Evolutionary conservation across 1,140 invertebrate genomes (phyloP).

Genomic region (Helicoverpa armigera): DNA sequence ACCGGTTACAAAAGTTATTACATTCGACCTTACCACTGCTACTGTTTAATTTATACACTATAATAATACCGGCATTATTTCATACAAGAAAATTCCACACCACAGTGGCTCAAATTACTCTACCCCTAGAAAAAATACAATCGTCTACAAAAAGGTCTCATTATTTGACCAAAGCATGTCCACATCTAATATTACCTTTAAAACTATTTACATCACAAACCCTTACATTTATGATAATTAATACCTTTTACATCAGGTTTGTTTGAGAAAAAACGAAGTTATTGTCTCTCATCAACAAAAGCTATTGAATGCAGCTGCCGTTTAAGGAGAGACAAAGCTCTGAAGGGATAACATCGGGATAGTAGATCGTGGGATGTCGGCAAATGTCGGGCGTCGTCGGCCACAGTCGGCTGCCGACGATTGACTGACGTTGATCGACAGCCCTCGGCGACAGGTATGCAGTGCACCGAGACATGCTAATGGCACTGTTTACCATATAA

Average conservation of each 20-base stretch:
- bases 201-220: constrained; percentile 56
- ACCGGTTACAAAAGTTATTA: constrained; percentile 20
- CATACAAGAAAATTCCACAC: constrained; percentile 30
- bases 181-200: constrained; percentile 48
- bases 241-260: constrained; percentile 67
- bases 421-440: constrained; percentile 79
- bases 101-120: constrained; percentile 38
- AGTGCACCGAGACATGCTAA: constrained; percentile 77
- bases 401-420: constrained; percentile 46
- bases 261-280: constrained; percentile 67
- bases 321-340: constrained; percentile 81
- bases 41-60: constrained; percentile 10
- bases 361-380: constrained; percentile 64
- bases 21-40: constrained; percentile 15
- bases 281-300: constrained; percentile 75
- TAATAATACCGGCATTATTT: constrained; percentile 38
- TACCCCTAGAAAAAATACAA: constrained; percentile 39
- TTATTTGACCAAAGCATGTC: constrained; percentile 47
- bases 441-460: constrained; percentile 59
- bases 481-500: constrained; percentile 81
- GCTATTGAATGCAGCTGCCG: constrained; percentile 75
- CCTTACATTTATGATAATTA: constrained; percentile 79
- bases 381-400: constrained; percentile 56
- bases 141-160: constrained; percentile 30
- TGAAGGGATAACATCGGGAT: constrained; percentile 74